phyloP scores from a whole-genome alignment of 2,888 invertebrate species.

The Trichacis sp. region DNA sequence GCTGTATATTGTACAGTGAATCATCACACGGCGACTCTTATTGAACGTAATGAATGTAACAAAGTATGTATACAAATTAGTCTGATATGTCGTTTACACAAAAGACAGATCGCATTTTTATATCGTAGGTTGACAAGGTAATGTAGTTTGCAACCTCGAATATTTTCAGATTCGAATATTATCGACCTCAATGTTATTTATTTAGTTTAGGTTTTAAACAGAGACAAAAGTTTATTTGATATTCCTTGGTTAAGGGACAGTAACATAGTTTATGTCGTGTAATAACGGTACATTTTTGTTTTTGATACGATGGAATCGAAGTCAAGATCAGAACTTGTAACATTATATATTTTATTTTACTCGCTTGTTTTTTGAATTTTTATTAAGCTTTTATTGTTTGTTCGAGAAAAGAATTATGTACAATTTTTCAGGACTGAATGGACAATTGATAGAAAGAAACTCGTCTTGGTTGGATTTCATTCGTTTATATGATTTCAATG shows the following conservation, averaged over 20 bases:
- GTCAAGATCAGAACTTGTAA: background rate
- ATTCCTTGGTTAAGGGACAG: background rate
- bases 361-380: too few species aligned
- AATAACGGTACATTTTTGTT: background rate
- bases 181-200: constrained; percentile 8
- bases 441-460: too few species aligned
- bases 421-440: too few species aligned
- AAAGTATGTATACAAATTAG: constrained; percentile 50
- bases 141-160: constrained; percentile 55
- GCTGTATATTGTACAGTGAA: constrained; percentile 27
- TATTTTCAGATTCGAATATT: constrained; percentile 47
- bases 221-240: background rate
- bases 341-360: background rate
- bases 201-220: background rate
- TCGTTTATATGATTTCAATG: background rate
- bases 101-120: constrained; percentile 55
- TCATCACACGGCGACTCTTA: constrained; percentile 35
- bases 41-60: constrained; percentile 49
- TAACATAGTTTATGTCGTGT: background rate
- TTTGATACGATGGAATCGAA: background rate
- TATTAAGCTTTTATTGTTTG: background rate
- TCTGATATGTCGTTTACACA: constrained; percentile 51
- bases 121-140: constrained; percentile 56
- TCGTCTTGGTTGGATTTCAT: background rate
- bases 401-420: too few species aligned